Evolutionary conservation across 2,113 vertebrate species (phyloP).

Genomic region (Mohoua ochrocephala): DNA sequence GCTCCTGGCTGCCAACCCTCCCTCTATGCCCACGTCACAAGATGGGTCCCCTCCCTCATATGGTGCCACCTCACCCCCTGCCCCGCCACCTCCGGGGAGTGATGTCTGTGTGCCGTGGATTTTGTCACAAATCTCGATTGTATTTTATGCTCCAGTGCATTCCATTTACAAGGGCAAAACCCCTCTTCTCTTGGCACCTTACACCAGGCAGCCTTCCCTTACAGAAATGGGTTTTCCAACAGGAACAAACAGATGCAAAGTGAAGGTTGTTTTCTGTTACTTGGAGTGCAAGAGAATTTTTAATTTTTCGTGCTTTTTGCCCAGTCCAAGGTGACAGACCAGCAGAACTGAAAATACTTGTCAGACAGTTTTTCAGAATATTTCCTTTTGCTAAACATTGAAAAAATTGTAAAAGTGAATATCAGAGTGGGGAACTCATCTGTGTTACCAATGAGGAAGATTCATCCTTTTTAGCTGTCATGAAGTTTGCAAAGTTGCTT

Average conservation of each 20-base stretch:
- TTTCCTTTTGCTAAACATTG: background rate
- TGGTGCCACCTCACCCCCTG: background rate
- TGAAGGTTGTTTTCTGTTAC: background rate
- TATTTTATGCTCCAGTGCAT: slow-evolving; percentile 3
- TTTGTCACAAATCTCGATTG: slow-evolving; percentile 23
- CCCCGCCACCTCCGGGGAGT: fast-evolving
- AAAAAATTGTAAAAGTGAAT: background rate
- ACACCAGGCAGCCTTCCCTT: background rate
- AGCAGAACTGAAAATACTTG: background rate
- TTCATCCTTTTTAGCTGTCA: background rate
- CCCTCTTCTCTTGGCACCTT: background rate
- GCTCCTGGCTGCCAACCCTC: background rate
- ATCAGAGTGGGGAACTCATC: background rate
- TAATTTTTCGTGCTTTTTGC: background rate
- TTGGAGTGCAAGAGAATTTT: background rate
- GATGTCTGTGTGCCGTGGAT: background rate
- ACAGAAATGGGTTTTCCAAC: background rate
- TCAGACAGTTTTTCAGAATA: background rate
- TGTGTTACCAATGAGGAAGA: background rate
- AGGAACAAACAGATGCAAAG: slow-evolving; percentile 2
- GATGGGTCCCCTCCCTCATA: background rate
- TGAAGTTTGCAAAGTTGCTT: slow-evolving; percentile 56
- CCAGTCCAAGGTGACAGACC: background rate
- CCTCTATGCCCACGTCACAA: background rate
- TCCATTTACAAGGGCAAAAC: slow-evolving; percentile 28